A percentile compares a stretch with the other conserved stretches of the same genome.
Evolutionary conservation across 1,140 invertebrate genomes (phyloP).

Genomic region (Lepidurus arcticus): DNA sequence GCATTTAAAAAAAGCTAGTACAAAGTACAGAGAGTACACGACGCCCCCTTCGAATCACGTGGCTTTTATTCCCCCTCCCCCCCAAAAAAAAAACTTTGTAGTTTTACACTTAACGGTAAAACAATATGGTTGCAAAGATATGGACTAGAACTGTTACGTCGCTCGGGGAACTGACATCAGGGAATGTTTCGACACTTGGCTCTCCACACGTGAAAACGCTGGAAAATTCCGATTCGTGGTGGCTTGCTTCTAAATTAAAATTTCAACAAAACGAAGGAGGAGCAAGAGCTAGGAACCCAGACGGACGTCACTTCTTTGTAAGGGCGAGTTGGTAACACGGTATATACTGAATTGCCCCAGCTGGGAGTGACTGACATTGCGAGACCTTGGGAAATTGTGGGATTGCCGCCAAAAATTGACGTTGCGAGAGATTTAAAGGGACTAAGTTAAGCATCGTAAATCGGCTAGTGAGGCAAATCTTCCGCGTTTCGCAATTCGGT

Average conservation of each 20-base stretch:
- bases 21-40: no score
- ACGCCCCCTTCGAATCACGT: no score
- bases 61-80: no score
- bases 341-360: not conserved
- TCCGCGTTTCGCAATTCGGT: no score
- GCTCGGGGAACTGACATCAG: not conserved
- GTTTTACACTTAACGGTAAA: no score
- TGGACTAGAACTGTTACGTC: not conserved
- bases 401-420: not conserved
- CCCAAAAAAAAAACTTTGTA: no score
- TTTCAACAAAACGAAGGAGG: not conserved
- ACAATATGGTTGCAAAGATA: no score
- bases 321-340: not conserved
- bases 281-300: not conserved
- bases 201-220: not conserved
- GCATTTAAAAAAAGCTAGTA: no score
- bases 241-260: not conserved
- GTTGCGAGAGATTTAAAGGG: not conserved
- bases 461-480: not conserved
- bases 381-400: not conserved
- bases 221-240: not conserved
- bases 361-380: slow-evolving; percentile 21
- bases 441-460: not conserved
- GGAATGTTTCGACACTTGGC: not conserved
- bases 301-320: slow-evolving; percentile 9